Base-by-base conservation (phyloP, 2,797 vertebrate genomes). In the Poeciliopsis paucimaculata region DNA sequence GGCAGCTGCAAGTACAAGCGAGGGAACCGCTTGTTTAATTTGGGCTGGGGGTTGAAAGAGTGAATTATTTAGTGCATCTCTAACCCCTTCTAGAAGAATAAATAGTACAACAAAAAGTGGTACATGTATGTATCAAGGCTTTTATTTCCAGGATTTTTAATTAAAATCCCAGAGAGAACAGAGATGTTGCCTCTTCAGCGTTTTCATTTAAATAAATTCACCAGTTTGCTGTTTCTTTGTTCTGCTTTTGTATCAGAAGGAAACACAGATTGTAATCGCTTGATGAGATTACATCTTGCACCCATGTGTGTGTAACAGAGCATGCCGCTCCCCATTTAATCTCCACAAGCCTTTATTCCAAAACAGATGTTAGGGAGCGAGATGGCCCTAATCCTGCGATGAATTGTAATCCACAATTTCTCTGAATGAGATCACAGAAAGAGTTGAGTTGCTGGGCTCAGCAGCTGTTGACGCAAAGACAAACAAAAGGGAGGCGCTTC, bases 201-300 rank as follows among this genome's bases (percentile, higher is more conserved):
- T 12, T 20, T 76, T 82, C 51, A 47, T 49, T 57, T 81, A 72
- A 73, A 82, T 73, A 72, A 75, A 57, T 80, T 74, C 39, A 46
- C 46, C 73, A 62, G 36, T 66, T 75, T 72, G 68, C 43, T 4
- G 53, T 39, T 28, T 74, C 82, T 90, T 90, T 92, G 83, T 89
- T 92, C 77, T 34, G 28, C 81, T 85, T 70, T 87, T 62, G 75
- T 49, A 80, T 82, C 5, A 55, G 77, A 80, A 86, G 77, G 79
- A 64, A 88, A 82, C 26, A 74, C 82, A 86, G 83, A 90, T 92
- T 88, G 77, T 93, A 94, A 94, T 94, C 92, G 41, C 88, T 93
- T 94, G 88, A 95, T 91, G 87, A 93, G 94, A 95, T 95, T 94
- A 94, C 93, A 94, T 89, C 86, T 86, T 77, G 83, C 64, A 81